Conservation (phyloP, 2,113 vertebrate genomes). For the Tricholaema leucomelas region DNA sequence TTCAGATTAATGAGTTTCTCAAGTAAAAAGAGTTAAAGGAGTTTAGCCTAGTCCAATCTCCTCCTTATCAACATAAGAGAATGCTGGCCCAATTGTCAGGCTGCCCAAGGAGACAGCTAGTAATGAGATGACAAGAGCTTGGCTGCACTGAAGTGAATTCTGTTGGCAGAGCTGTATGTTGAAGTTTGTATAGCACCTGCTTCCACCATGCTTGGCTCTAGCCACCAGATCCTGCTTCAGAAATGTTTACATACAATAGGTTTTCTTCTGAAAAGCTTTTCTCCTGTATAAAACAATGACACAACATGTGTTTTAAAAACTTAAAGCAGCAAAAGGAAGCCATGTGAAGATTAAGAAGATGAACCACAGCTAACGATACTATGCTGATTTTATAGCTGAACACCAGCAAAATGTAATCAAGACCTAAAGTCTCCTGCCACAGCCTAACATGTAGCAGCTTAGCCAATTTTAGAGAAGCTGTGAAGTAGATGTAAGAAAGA, state of each 20-base stretch:
- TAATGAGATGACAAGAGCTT: neutral
- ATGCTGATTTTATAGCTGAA: neutral
- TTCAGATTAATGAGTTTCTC: neutral
- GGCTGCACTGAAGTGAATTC: neutral
- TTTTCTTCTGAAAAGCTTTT: neutral
- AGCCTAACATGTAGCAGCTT: neutral
- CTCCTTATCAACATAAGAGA: neutral
- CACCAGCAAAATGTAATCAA: neutral
- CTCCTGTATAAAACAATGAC: neutral
- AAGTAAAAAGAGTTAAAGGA: neutral
- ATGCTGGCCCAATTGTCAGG: neutral
- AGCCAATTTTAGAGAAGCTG: neutral
- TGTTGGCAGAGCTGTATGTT: neutral
- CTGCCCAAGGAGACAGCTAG: neutral
- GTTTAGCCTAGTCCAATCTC: neutral
- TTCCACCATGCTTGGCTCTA: neutral
- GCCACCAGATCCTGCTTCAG: neutral
- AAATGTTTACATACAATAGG: too few relatives aligned
- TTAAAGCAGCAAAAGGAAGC: neutral
- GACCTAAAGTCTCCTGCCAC: neutral
- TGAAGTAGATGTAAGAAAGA: neutral
- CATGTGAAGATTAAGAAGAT: neutral
- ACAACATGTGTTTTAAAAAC: neutral
- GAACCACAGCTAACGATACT: neutral
- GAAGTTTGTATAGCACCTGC: slow-evolving; percentile 21